Evolutionary conservation across 2,888 invertebrate genomes (phyloP).

Genomic region (Melikaiella ostensackeni): DNA sequence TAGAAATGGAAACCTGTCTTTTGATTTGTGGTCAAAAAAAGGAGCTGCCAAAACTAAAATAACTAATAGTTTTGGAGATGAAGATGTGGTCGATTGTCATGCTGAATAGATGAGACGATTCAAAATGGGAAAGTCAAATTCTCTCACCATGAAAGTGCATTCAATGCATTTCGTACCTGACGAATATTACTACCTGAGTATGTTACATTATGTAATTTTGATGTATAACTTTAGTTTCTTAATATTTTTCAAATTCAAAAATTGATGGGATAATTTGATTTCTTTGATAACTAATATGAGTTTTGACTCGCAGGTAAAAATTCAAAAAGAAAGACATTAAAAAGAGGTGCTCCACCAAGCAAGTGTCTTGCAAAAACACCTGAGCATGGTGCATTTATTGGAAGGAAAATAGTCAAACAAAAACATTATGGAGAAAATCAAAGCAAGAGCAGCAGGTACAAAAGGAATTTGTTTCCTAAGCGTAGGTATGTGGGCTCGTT

Average conservation of each 20-base stretch:
- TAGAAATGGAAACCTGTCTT: neutral
- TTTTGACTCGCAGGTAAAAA: slow-evolving; percentile 15
- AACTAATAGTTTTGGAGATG: no score
- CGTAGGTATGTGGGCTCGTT: neutral
- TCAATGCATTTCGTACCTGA: no score
- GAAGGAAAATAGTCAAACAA: neutral
- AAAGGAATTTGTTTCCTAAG: neutral
- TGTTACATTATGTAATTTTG: no score
- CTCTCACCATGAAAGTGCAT: no score
- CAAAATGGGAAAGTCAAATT: no score
- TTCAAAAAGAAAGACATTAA: neutral
- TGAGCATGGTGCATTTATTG: neutral
- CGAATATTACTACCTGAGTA: no score
- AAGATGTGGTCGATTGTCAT: no score
- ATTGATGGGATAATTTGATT: neutral
- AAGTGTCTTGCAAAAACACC: neutral
- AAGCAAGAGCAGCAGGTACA: neutral
- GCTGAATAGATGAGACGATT: no score
- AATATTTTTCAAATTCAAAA: no score
- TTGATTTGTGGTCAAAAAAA: neutral
- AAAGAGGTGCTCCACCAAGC: neutral
- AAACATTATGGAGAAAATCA: neutral
- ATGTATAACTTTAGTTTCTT: neutral
- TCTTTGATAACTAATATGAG: neutral
- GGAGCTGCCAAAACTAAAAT: neutral